A percentile compares a stretch with the other conserved stretches of the same genome.
phyloP scores from a whole-genome alignment of 2,888 invertebrate species.

The Eristalinus sepulchralis region DNA sequence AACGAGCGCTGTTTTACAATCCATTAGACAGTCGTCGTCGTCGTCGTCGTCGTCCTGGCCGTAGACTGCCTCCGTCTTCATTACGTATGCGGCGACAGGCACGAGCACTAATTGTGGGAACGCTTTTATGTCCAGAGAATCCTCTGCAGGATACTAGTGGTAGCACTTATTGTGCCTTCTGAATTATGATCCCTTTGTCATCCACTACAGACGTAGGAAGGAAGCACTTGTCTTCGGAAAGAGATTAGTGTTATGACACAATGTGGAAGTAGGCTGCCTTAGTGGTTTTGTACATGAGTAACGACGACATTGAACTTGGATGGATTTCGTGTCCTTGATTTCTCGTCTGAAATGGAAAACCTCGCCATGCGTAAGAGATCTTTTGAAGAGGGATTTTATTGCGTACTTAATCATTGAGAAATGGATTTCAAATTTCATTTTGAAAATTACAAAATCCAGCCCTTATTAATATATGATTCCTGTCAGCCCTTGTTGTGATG shows the following conservation, averaged over 20 bases:
- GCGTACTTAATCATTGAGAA: not conserved
- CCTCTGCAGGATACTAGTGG: not conserved
- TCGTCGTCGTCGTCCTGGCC: not conserved
- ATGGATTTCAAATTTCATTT: no score
- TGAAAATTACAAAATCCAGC: no score
- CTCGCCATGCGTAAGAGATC: not conserved
- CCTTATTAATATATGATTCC: no score
- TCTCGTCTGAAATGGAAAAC: not conserved
- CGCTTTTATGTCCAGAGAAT: not conserved
- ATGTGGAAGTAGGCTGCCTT: not conserved
- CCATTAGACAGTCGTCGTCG: conserved; percentile 22
- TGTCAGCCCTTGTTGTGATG: no score
- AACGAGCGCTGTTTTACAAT: conserved; percentile 33
- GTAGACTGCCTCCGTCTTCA: not conserved
- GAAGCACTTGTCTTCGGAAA: not conserved
- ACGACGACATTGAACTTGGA: not conserved
- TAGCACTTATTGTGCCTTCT: not conserved
- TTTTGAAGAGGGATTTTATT: not conserved
- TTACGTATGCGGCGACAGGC: conserved; percentile 6
- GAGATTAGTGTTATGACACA: not conserved
- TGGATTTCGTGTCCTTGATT: not conserved
- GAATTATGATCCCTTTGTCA: not conserved
- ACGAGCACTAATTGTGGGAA: conserved; percentile 10
- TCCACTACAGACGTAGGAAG: not conserved
- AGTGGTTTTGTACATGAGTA: not conserved